Evolutionary conservation across 2,888 invertebrate genomes (phyloP).

Genomic region (Drosophila meridionalis): DNA sequence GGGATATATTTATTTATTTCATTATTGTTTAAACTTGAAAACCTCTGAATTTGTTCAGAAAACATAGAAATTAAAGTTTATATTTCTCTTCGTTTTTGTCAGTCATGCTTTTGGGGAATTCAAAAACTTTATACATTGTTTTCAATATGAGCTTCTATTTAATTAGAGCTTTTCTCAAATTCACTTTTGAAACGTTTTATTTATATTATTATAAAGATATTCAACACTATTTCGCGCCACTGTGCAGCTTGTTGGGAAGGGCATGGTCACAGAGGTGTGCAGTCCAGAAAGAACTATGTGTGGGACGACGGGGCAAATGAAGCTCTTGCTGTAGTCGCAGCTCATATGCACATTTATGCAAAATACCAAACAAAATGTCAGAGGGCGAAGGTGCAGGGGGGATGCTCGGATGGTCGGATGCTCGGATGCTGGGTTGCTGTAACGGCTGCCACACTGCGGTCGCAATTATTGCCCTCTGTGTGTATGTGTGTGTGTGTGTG

Average conservation of each 20-base stretch:
- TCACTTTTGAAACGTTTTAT: too few relatives aligned
- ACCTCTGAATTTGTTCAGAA: too few relatives aligned
- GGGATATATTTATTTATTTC: too few relatives aligned
- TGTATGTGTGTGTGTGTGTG: neutral
- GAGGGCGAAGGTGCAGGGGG: constrained; percentile 5
- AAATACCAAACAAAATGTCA: constrained; percentile 35
- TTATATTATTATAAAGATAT: too few relatives aligned
- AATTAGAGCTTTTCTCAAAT: too few relatives aligned
- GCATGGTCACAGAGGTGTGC: neutral
- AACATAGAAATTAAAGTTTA: too few relatives aligned
- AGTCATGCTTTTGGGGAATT: too few relatives aligned
- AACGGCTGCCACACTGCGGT: constrained; percentile 15
- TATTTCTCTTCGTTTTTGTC: too few relatives aligned
- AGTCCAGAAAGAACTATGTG: neutral
- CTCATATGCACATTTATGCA: constrained; percentile 45
- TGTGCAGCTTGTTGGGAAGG: constrained; percentile 36
- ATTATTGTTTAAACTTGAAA: too few relatives aligned
- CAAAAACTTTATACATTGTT: too few relatives aligned
- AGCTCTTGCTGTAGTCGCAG: constrained; percentile 26
- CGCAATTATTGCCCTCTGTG: constrained; percentile 8
- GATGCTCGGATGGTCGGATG: too few relatives aligned
- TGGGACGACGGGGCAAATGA: constrained; percentile 3
- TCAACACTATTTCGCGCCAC: constrained; percentile 5
- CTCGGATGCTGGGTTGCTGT: neutral
- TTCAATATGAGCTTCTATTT: too few relatives aligned